Percentiles rank a stretch among this genome's conserved stretches.
phyloP scores from a whole-genome alignment of 37 sponge, comb jelly and placozoan species.

The Petrosia ficiformis region DNA sequence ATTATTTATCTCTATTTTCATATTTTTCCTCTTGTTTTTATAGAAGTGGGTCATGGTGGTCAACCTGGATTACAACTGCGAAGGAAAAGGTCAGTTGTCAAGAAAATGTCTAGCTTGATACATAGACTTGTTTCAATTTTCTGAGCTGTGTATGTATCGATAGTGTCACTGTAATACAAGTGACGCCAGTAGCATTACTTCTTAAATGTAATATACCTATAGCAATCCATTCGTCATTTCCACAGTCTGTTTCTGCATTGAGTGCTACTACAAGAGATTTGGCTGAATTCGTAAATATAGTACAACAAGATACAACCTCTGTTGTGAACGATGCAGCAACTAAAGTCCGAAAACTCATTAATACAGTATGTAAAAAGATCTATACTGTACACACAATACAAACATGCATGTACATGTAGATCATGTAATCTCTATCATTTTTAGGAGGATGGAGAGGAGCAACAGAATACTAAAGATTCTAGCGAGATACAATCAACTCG shows the following conservation, averaged over 20 bases:
- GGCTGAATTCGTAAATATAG: conserved; percentile 61
- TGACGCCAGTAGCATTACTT: too few relatives aligned
- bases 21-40: not conserved
- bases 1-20: conserved; percentile 7
- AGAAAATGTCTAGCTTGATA: too few relatives aligned
- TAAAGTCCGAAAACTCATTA: conserved; percentile 32
- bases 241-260: conserved; percentile 45
- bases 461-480: not conserved
- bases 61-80: conserved; percentile 37
- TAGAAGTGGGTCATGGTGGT: conserved; percentile 46
- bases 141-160: too few relatives aligned
- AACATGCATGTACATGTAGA: too few relatives aligned
- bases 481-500: too few relatives aligned
- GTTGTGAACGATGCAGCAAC: conserved; percentile 46
- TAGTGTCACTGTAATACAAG: too few relatives aligned
- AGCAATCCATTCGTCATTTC: not conserved
- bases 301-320: conserved; percentile 44
- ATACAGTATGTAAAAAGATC: too few relatives aligned
- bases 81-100: conserved; percentile 34
- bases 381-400: too few relatives aligned
- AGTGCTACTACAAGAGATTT: conserved; percentile 65
- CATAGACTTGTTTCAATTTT: too few relatives aligned
- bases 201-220: not conserved
- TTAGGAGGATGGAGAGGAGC: not conserved
- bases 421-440: too few relatives aligned